Conservation (phyloP, 2,797 vertebrate species). For the Crocodylus rhombifer region DNA sequence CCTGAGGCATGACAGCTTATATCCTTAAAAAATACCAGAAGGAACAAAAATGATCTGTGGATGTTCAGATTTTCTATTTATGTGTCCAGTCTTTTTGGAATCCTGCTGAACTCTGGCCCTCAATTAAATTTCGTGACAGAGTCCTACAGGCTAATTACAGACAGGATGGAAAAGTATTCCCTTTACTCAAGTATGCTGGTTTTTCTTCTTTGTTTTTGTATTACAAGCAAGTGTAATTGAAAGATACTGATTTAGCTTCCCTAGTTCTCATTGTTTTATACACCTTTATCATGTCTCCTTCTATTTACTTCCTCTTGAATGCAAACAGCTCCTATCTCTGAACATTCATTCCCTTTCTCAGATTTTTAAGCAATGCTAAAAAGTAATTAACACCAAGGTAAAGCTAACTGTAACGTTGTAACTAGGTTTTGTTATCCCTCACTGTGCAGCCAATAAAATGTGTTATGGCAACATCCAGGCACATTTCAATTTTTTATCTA, state of each 20-base stretch:
- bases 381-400: background rate
- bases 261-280: background rate
- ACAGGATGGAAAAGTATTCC: background rate
- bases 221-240: background rate
- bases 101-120: background rate
- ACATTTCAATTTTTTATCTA: fast-evolving
- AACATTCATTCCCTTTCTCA: background rate
- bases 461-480: background rate
- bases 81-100: background rate
- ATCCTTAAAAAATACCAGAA: background rate
- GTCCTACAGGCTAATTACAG: background rate
- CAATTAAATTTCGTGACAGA: background rate
- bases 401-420: background rate
- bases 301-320: background rate
- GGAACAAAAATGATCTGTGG: background rate
- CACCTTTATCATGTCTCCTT: background rate
- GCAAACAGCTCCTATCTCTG: background rate
- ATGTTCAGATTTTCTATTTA: background rate
- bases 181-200: background rate
- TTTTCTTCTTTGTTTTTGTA: background rate
- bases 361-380: background rate
- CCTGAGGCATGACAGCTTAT: background rate
- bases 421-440: background rate
- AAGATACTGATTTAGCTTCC: background rate
- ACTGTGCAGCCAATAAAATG: background rate